Evolutionary conservation across 2,797 vertebrate species (phyloP), one percentile per base, ranked within the genome.

Genomic region (Hypotaenidia philippensis): DNA sequence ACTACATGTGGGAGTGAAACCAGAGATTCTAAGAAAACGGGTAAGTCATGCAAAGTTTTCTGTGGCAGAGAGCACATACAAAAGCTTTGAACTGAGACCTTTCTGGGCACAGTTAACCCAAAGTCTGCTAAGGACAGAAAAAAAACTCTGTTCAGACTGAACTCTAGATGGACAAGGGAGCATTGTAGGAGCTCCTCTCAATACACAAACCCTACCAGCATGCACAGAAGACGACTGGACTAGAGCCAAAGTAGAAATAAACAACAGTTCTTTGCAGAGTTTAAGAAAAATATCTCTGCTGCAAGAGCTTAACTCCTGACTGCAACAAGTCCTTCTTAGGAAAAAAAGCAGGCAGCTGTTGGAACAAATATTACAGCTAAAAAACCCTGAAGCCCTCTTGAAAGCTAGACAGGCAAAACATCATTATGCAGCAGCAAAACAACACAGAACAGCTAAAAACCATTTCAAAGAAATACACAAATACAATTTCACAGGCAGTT

Each of bases 271-370:
- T 97, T 92, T 84, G 93, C 94, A 95, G 69, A 93, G 87, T 95
- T 95, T 60, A 90, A 94, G 83, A 78, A 86, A 96, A 95, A 95
- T 89, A 94, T 80, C 70, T 47, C 55, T 87, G 92, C 49, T 89
- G 93, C 82, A 87, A 94, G 77, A 75, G 88, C 85, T 83, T 85
- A 89, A 82, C 56, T 95, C 92, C 75, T 80, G 90, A 91, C 87
- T 92, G 89, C 93, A 97, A 93, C 94, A 96, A 93, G 87, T 82
- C 93, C 95, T 97, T 97, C 97, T 97, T 94, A 97, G 96, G 96
- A 97, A 97, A 85, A 90, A 93, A 94, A 89, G 26, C 84, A 63
- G 77, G 86, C 77, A 11, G 84, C 85, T 94, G 79, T 8, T 95
- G 93, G 82, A 96, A 95, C 44, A 94, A 92, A 93, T 52, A 68